Evolutionary conservation across 2,113 vertebrate genomes (phyloP), one percentile per base, ranked within the genome.

Genomic region (Scolopax mira): DNA sequence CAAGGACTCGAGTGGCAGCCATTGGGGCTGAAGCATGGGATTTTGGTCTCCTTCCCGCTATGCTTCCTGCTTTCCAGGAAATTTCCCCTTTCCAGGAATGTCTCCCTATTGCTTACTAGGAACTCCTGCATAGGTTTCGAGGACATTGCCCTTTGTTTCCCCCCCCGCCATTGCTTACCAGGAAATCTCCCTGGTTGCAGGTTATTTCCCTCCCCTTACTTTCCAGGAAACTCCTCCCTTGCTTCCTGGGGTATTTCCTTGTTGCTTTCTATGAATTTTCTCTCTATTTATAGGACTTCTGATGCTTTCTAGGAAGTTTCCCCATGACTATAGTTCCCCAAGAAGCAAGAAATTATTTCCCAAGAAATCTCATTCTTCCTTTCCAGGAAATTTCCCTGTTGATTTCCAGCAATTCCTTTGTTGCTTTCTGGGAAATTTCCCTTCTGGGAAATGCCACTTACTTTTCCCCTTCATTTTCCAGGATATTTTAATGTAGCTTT

Each of bases 141-240:
- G 23, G 48, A 44, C 15, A 7, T 7, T 57, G 25, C 19, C 51
- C n/a, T 65, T 77, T 52, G 8, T 48, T 91, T 61, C 13, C 14
- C 37, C 3, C 4, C 41, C 41, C 25, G 25, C 9, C 0, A 0
- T 5, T 2, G 2, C 54, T n/a, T 30, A 11, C 14, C 24, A 66
- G 23, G 13, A 39, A 44, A 13, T 28, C 21, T 39, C 66, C 27
- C 37, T 8, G 39, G 7, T 46, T n/a, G 22, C 67, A 51, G 58
- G 35, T 3, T 24, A 57, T 25, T 73, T 67, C 35, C 37, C 31
- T 51, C 70, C n/a, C 11, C 1, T 24, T 70, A 19, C 10, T 62
- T 60, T 51, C 23, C 13, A 61, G 28, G 18, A 33, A 73, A 19
- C 8, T 35, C 74, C 54, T 39, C 78, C 9, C 25, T 72, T 52